Conservation (phyloP, 2,113 vertebrate species). For the Bubo blakistoni region DNA sequence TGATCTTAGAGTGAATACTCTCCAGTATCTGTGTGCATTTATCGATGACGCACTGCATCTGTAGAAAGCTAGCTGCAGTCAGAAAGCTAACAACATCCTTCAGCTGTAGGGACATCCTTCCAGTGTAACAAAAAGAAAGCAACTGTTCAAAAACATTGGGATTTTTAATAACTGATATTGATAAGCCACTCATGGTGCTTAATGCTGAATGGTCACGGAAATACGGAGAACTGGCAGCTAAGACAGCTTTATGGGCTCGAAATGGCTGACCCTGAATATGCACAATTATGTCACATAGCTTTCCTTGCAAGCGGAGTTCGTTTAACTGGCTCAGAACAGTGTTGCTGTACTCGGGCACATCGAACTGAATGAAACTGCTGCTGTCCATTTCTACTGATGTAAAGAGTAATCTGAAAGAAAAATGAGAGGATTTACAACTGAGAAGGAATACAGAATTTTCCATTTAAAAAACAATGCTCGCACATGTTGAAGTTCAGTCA, state of each 20-base stretch:
- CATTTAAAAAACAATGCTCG: neutral
- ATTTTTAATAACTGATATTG: slow-evolving; percentile 97
- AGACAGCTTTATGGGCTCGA: slow-evolving; percentile 94
- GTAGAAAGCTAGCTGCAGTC: slow-evolving; percentile 96
- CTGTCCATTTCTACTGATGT: slow-evolving; percentile 91
- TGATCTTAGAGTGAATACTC: slow-evolving; percentile 97
- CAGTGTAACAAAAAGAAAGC: slow-evolving; percentile 98
- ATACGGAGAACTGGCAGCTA: slow-evolving; percentile 96
- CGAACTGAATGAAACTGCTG: slow-evolving; percentile 97
- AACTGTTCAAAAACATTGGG: slow-evolving; percentile 97
- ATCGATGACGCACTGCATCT: slow-evolving; percentile 98
- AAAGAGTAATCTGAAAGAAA: slow-evolving; percentile 69
- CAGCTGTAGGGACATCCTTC: slow-evolving; percentile 94
- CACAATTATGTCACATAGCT: slow-evolving; percentile 97
- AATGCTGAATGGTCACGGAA: slow-evolving; percentile 97
- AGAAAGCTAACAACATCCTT: slow-evolving; percentile 98
- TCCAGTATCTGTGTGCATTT: slow-evolving; percentile 98
- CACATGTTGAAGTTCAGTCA: neutral
- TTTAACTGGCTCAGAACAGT: slow-evolving; percentile 96
- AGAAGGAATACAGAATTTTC: neutral
- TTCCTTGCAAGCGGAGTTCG: slow-evolving; percentile 93
- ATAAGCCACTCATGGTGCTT: slow-evolving; percentile 98
- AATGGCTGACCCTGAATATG: slow-evolving; percentile 98
- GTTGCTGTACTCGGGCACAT: slow-evolving; percentile 98
- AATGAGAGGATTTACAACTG: neutral